Evolutionary conservation across 2,888 invertebrate genomes (phyloP).

Genomic region (Cremastobaeus sp.): DNA sequence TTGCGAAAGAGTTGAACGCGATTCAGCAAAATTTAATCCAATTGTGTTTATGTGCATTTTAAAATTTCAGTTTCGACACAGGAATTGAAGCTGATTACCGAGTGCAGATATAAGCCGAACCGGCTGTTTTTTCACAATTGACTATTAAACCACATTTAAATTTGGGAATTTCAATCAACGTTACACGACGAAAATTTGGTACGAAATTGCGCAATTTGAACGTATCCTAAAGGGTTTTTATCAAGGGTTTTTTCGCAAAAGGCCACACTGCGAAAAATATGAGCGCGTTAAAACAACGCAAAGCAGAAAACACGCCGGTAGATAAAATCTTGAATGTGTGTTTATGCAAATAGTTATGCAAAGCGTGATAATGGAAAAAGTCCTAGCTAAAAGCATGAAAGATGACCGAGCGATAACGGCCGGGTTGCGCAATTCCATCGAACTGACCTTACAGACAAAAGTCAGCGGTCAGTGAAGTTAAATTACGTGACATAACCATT

Average conservation of each 20-base stretch:
- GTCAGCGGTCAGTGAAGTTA: conserved; percentile 35
- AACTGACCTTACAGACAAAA: conserved; percentile 45
- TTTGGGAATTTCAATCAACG: too few relatives aligned
- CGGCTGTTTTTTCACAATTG: too few relatives aligned
- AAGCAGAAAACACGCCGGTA: conserved; percentile 7
- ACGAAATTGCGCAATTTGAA: too few relatives aligned
- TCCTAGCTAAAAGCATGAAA: conserved; percentile 29
- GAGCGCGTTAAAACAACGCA: conserved; percentile 4
- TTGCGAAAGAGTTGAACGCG: too few relatives aligned
- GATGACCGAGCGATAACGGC: conserved; percentile 39
- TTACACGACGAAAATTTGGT: too few relatives aligned
- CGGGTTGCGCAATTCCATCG: conserved; percentile 33
- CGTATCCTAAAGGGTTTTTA: too few relatives aligned
- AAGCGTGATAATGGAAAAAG: conserved; percentile 32
- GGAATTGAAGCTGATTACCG: too few relatives aligned
- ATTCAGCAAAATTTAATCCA: too few relatives aligned
- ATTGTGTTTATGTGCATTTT: too few relatives aligned
- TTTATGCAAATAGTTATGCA: conserved; percentile 49
- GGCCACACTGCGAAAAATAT: not conserved
- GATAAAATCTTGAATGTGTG: conserved; percentile 30
- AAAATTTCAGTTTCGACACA: too few relatives aligned
- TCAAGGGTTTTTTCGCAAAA: not conserved
- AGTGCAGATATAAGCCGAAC: too few relatives aligned
- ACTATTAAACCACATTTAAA: too few relatives aligned
- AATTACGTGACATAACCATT: conserved; percentile 49